These are phyloP conservation scores for Melipona quadrifasciata DNA, from an alignment of 1,140 invertebrate species.

Conservation along the genomic window DNA sequence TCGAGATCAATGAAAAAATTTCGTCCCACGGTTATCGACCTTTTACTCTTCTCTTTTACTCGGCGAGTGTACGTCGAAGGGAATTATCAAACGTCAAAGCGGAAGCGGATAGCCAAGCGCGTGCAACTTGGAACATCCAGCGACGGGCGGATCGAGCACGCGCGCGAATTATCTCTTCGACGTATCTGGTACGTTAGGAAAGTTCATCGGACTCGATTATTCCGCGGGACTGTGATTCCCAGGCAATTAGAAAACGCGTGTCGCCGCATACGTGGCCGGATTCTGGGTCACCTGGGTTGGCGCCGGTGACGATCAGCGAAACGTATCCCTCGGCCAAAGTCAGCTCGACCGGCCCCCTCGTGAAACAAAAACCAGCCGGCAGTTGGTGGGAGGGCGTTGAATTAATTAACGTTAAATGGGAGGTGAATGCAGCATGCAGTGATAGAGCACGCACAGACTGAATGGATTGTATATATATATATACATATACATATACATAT, in stretches of 20 bases:
- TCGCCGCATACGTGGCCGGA: neutral
- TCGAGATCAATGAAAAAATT: too few species aligned
- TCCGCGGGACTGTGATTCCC: neutral
- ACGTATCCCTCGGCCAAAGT: slow-evolving; percentile 13
- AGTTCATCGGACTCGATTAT: slow-evolving; percentile 12
- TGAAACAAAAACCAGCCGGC: slow-evolving; percentile 40
- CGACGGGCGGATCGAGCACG: slow-evolving; percentile 6
- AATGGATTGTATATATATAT: neutral
- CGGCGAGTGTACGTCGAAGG: too few species aligned
- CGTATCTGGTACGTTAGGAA: neutral
- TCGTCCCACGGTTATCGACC: too few species aligned
- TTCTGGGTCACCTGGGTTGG: neutral
- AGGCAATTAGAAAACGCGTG: slow-evolving; percentile 24
- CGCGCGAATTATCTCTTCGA: slow-evolving; percentile 35
- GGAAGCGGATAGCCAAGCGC: neutral
- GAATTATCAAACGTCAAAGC: slow-evolving; percentile 3
- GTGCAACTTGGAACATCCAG: neutral
- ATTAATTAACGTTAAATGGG: slow-evolving; percentile 54
- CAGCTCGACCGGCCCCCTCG: slow-evolving; percentile 34
- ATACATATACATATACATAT: too few species aligned
- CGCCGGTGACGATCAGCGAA: slow-evolving; percentile 22
- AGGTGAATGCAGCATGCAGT: slow-evolving; percentile 36
- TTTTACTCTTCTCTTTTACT: too few species aligned
- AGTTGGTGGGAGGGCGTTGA: neutral
- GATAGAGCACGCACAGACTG: slow-evolving; percentile 38